A percentile compares a stretch with the other conserved stretches of the same genome.
phyloP scores from a whole-genome alignment of 1,140 invertebrate genomes.

The Aphis craccivora region DNA sequence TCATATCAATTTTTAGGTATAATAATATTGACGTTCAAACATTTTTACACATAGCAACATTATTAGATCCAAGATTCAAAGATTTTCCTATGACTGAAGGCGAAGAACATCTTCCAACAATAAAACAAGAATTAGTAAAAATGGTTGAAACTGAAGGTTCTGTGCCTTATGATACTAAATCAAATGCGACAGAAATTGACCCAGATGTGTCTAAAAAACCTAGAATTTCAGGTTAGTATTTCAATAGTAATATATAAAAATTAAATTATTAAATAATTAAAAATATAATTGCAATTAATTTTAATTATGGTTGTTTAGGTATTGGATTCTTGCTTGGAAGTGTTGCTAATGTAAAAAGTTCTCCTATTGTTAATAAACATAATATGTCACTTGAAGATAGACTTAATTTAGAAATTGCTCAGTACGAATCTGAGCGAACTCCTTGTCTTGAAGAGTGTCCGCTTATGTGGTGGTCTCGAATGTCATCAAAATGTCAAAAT shows the following conservation, averaged over 20 bases:
- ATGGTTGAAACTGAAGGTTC: slow-evolving; percentile 58
- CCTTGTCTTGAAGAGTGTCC: slow-evolving; percentile 67
- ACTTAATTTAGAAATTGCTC: slow-evolving; percentile 66
- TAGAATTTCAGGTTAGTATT: slow-evolving; percentile 4
- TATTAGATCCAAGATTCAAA: slow-evolving; percentile 69
- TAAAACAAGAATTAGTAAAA: slow-evolving; percentile 59
- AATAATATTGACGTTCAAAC: slow-evolving; percentile 64
- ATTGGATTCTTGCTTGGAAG: slow-evolving; percentile 39
- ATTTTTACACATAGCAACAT: slow-evolving; percentile 67
- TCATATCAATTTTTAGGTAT: slow-evolving; percentile 62
- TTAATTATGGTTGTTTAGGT: neutral
- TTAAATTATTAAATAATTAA: neutral
- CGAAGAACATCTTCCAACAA: slow-evolving; percentile 45
- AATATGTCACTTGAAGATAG: slow-evolving; percentile 63
- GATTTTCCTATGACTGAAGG: slow-evolving; percentile 62
- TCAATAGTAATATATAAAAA: neutral
- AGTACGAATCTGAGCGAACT: slow-evolving; percentile 67
- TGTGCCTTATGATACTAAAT: neutral
- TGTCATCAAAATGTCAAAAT: slow-evolving; percentile 57
- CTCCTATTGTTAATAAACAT: slow-evolving; percentile 35
- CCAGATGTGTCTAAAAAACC: neutral
- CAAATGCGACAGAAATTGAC: neutral
- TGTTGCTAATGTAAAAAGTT: slow-evolving; percentile 26
- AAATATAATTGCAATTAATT: neutral
- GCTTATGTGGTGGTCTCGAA: slow-evolving; percentile 60